These are phyloP conservation scores for Micrasema minimum DNA, from an alignment of 1,140 invertebrate genomes.

Conservation along the genomic window DNA sequence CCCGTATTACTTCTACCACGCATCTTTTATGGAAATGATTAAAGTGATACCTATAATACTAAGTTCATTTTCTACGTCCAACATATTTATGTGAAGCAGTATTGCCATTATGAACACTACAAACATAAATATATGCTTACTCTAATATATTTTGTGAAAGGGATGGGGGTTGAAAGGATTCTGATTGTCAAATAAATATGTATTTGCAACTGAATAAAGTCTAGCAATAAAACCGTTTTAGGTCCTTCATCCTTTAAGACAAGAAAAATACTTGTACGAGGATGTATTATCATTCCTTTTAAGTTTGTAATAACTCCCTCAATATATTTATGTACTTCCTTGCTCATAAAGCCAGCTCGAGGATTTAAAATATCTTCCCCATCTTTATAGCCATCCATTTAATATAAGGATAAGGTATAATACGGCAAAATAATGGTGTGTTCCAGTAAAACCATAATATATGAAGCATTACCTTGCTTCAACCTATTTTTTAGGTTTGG, in stretches of 20 bases:
- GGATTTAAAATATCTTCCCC: not conserved
- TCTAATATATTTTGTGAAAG: not conserved
- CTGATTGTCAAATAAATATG: constrained; percentile 48
- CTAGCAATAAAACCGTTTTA: constrained; percentile 42
- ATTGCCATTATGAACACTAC: constrained; percentile 28
- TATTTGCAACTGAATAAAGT: constrained; percentile 37
- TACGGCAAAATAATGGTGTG: no score
- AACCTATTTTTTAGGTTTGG: no score
- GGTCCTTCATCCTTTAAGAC: constrained; percentile 26
- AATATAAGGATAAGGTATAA: no score
- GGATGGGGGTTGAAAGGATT: constrained; percentile 27
- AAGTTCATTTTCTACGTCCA: not conserved
- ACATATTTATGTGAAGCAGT: no score
- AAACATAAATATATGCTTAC: constrained; percentile 8
- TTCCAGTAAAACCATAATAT: no score
- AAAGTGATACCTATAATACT: constrained; percentile 1
- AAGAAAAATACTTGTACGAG: not conserved
- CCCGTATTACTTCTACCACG: no score
- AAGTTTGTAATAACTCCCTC: no score
- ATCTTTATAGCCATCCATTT: no score
- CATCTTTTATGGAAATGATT: no score
- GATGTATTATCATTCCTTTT: constrained; percentile 1
- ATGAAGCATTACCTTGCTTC: no score
- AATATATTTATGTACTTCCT: not conserved
- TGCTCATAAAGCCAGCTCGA: not conserved